Base-by-base conservation (phyloP, 1,140 invertebrate genomes). In the Scaptomyza hsui region DNA sequence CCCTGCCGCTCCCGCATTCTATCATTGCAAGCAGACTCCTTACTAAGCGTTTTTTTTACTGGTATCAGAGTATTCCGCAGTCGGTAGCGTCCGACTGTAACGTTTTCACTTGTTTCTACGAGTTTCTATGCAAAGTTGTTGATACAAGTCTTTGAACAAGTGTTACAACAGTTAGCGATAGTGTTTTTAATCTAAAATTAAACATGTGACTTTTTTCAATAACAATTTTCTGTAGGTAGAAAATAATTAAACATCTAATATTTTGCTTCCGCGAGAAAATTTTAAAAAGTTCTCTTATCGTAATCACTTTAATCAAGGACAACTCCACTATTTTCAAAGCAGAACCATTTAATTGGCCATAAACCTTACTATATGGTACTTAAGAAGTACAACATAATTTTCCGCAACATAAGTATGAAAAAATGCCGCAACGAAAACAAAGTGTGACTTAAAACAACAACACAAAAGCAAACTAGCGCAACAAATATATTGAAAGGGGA, bases 331-430 rank as follows among this genome's bases (percentile, higher is more conserved):
- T 60, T 60, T 24, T 21, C 29, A 18, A 53, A 45, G 39, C 39
- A 13, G 21, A 35, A 55, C 19, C 53, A 52, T 32, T 65, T 47
- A 65, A 56, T 71, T 71, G 19, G 19, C 24, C 32, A 59, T 45
- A 59, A 29, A 29, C 26, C 6, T 29, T 29, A 29, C 26, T 29
- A 29, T 29, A 9, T 7, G 7, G 26, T 29, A 29, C 26, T 29
- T 29, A 29, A 24, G 21, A 56, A 57, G 69, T 86, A 73, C 80
- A 83, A 83, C 80, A 86, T 86, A 62, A 83, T 83, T 83, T 83
- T 73, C 72, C 81, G 82, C 73, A 65, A 75, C 69, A 85, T 64
- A 73, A 65, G 47, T 75, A 9, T 39, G 37, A 60, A 35, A 41
- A 62, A 63, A 59, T 64, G 44, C 42, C 32, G 37, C 67, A 39